A percentile compares a stretch with the other conserved stretches of the same genome.
These are phyloP conservation scores for Phataginus tricuspis DNA, from an alignment of 2,797 vertebrate genomes.

Conservation along the genomic window DNA sequence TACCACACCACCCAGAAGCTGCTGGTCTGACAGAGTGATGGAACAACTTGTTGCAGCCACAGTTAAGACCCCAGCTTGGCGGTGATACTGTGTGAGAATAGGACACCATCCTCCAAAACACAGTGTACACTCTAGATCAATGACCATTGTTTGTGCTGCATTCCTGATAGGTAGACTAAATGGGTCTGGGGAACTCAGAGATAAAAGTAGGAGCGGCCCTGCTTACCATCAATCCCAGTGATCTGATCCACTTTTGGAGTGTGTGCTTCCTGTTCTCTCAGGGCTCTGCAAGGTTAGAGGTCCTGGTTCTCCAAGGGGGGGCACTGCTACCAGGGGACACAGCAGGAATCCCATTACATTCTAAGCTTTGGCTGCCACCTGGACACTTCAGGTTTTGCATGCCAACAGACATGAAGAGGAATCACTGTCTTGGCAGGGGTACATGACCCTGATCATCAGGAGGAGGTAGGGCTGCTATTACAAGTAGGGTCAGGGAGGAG, in stretches of 20 bases:
- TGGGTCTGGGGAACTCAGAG: background rate
- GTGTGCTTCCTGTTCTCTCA: slow-evolving; percentile 54
- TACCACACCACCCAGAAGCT: background rate
- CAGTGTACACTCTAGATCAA: background rate
- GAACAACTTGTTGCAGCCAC: background rate
- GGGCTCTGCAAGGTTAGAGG: slow-evolving; percentile 63
- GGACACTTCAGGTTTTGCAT: slow-evolving; percentile 31
- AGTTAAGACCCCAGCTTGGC: slow-evolving; percentile 13
- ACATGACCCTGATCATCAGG: background rate
- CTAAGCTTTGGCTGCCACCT: slow-evolving; percentile 34
- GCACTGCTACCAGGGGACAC: slow-evolving; percentile 53
- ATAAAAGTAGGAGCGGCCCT: slow-evolving; percentile 14
- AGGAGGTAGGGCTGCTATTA: background rate
- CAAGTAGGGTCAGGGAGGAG: background rate
- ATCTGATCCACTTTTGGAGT: slow-evolving; percentile 56
- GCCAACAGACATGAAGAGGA: background rate
- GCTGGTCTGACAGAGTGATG: background rate
- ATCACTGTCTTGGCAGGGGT: background rate
- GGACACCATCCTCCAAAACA: slow-evolving; percentile 32
- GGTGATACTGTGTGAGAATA: slow-evolving; percentile 3
- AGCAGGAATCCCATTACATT: slow-evolving; percentile 54
- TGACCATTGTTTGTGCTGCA: background rate
- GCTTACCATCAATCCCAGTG: slow-evolving; percentile 55
- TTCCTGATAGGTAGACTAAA: slow-evolving; percentile 26
- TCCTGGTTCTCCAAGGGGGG: slow-evolving; percentile 49